These are phyloP conservation scores for Drosophila fungiperda DNA, from an alignment of 2,888 invertebrate species.

Conservation along the genomic window DNA sequence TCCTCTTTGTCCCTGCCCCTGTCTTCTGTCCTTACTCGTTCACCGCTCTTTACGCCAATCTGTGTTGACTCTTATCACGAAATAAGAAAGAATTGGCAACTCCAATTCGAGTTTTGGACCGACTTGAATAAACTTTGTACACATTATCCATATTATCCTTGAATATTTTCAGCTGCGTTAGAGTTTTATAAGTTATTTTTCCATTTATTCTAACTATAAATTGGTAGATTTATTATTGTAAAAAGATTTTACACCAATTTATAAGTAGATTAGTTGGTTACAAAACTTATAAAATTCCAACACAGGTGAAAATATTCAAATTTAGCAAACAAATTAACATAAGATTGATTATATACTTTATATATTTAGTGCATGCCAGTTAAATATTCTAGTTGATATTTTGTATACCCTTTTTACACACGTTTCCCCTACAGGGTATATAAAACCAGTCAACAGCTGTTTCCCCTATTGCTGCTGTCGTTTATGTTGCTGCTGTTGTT, in stretches of 20 bases:
- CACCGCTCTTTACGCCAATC: not conserved
- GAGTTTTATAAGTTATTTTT: not conserved
- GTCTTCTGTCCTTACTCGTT: not conserved
- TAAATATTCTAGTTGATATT: not conserved
- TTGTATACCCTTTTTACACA: not conserved
- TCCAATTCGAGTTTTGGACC: not conserved
- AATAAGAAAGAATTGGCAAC: not conserved
- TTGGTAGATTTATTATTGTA: not conserved
- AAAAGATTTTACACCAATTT: not conserved
- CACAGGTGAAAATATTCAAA: no score
- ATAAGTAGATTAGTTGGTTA: no score
- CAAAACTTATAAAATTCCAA: no score
- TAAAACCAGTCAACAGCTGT: slow-evolving; percentile 45
- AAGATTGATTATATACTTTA: not conserved
- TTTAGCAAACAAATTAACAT: not conserved
- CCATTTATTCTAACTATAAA: not conserved
- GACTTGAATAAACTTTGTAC: not conserved
- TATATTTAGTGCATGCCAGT: not conserved
- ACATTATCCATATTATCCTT: no score
- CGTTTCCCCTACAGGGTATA: not conserved
- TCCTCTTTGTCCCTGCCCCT: not conserved
- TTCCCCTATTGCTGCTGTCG: slow-evolving; percentile 5
- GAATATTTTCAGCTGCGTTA: not conserved
- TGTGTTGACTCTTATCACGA: slow-evolving; percentile 27
- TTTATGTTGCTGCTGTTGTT: not conserved